Evolutionary conservation across 2,113 vertebrate genomes (phyloP), one percentile per base, ranked within the genome.

Genomic region (Theristicus caerulescens): DNA sequence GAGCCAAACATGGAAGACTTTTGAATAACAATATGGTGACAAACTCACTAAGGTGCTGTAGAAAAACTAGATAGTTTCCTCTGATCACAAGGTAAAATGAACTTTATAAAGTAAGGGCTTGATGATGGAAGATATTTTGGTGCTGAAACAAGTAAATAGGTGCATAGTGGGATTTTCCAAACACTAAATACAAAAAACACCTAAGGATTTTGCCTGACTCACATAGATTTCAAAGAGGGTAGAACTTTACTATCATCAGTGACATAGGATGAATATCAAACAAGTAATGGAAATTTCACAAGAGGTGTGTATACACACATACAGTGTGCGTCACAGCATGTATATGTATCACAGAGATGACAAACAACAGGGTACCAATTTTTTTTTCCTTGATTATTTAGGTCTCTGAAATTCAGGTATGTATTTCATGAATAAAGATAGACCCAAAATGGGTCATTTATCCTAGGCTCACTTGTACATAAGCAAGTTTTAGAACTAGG

Each of bases 251-350:
- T 77, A 36, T 18, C 34, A 46, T 76, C 22, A 51, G 4, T 42
- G 58, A 67, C 14, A 34, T 8, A 59, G 2, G 17, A 83, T 71
- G 10, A 76, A 14, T 46, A 40, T 26, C 25, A 88, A 57, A 55
- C 4, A 83, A 55, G 26, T 20, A 84, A 84, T 24, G 36, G 22
- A 80, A 81, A 72, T 64, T 25, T 42, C 44, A 38, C 26, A 38
- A 51, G 17, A 32, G 34, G 11, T 31, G 14, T 2, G 0, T 57
- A 70, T 64, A 51, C 12, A 44, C 0, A 1, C 6, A 34, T 18
- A 22, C 14, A 38, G 5, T 36, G 25, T 59, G 19, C 1, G 0
- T 81, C 18, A 38, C 40, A 67, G 25, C 19, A 26, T 49, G 12
- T 29, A 40, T 6, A 44, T 9, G 14, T 54, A 51, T 31, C n/a